These are phyloP conservation scores for Anguilla marmorata DNA, from an alignment of 2,797 vertebrate genomes.

Conservation along the genomic window DNA sequence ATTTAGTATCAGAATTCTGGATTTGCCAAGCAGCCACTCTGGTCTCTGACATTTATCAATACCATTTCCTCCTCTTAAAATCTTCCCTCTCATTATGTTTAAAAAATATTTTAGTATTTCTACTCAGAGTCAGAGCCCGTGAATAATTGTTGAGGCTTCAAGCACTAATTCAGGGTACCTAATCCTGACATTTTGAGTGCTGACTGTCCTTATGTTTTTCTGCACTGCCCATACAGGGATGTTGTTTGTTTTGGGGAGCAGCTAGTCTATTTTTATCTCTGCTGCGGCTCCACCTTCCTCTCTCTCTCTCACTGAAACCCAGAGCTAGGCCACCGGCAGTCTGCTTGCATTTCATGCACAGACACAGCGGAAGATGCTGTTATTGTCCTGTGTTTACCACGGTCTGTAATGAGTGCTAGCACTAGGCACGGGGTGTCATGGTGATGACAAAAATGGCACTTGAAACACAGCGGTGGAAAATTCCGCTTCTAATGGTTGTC, in stretches of 20 bases:
- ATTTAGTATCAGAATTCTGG: background rate
- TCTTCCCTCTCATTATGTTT: background rate
- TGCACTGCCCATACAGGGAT: background rate
- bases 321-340: conserved; percentile 84
- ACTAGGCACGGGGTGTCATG: background rate
- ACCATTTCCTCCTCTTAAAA: background rate
- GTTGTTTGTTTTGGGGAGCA: background rate
- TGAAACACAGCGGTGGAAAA: background rate
- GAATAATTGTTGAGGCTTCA: background rate
- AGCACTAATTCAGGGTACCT: background rate
- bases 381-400: background rate
- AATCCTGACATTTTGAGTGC: background rate
- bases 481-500: conserved; percentile 13
- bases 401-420: conserved; percentile 3
- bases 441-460: background rate
- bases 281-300: conserved; percentile 17
- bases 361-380: conserved; percentile 57
- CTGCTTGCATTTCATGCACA: conserved; percentile 76
- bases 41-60: background rate
- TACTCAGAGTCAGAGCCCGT: background rate
- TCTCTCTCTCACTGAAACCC: conserved; percentile 70
- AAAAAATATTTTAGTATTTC: background rate
- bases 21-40: background rate
- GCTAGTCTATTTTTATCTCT: conserved; percentile 5
- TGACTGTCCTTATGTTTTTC: background rate